A percentile compares a stretch with the other conserved stretches of the same genome.
These are phyloP conservation scores for Microcebus lehilahytsara DNA, from an alignment of 2,113 vertebrate genomes.

Conservation along the genomic window DNA sequence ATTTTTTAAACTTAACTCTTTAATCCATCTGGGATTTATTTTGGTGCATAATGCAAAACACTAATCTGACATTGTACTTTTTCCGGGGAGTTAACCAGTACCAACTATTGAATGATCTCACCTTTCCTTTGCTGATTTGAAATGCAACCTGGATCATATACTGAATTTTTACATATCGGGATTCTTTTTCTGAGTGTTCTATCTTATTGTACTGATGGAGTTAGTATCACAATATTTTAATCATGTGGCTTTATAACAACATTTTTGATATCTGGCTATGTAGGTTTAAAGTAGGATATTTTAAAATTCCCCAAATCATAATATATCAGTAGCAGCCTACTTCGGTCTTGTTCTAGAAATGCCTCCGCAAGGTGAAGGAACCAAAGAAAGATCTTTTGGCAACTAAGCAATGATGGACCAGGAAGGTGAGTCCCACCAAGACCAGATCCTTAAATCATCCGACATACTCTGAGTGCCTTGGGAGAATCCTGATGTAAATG, in stretches of 20 bases:
- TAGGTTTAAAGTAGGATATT: not conserved
- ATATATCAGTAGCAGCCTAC: not conserved
- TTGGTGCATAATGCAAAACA: not conserved
- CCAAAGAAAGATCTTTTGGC: not conserved
- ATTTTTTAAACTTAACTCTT: not conserved
- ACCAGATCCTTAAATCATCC: not conserved
- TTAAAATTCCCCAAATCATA: not conserved
- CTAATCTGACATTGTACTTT: not conserved
- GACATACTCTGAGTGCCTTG: not conserved
- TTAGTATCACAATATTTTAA: not conserved
- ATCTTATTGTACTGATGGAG: not conserved
- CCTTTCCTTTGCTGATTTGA: slow-evolving; percentile 26
- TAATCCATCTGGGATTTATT: slow-evolving; percentile 44
- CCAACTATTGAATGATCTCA: not conserved
- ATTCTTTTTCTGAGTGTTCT: not conserved
- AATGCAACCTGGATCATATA: not conserved
- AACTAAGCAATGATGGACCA: not conserved
- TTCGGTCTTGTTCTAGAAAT: not conserved
- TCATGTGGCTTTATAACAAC: not conserved
- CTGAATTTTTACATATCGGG: not conserved
- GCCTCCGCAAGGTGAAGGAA: not conserved
- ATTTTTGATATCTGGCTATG: not conserved
- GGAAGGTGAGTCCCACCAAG: not conserved
- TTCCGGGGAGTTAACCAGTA: not conserved
- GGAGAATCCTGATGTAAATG: not conserved